Evolutionary conservation across 2,888 invertebrate species (phyloP).

Genomic region (Caenorhabditis japonica): DNA sequence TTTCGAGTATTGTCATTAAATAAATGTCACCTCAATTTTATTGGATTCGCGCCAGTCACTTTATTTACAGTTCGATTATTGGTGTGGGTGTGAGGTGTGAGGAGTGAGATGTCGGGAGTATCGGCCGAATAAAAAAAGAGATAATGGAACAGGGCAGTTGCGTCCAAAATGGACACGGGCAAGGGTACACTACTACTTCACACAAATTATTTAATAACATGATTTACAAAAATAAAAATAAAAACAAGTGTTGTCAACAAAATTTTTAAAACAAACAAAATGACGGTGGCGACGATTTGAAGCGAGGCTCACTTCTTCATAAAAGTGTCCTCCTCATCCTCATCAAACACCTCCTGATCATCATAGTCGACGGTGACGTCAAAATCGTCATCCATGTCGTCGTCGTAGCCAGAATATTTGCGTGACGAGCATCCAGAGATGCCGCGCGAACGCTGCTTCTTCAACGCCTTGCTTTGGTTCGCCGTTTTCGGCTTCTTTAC

Average conservation of each 20-base stretch:
- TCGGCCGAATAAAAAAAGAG: slow-evolving; percentile 9
- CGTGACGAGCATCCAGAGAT: slow-evolving; percentile 48
- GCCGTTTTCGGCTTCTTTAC: slow-evolving; percentile 35
- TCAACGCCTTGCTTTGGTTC: slow-evolving; percentile 43
- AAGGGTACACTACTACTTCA: slow-evolving; percentile 31
- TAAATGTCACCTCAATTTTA: no score
- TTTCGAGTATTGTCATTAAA: background rate
- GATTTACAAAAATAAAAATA: slow-evolving; percentile 4
- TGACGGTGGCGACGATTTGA: slow-evolving; percentile 11
- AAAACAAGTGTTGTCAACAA: background rate
- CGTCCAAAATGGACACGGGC: slow-evolving; percentile 3
- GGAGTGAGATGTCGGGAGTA: slow-evolving; percentile 16
- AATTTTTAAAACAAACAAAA: no score
- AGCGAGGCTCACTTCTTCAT: slow-evolving; percentile 9
- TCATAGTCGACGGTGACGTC: slow-evolving; percentile 12
- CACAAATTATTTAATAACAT: slow-evolving; percentile 17
- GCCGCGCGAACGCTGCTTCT: slow-evolving; percentile 49
- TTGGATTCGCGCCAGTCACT: slow-evolving; percentile 24
- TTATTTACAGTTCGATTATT: slow-evolving; percentile 25
- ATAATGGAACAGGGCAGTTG: slow-evolving; percentile 12
- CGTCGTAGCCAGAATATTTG: slow-evolving; percentile 40
- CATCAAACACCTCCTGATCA: slow-evolving; percentile 31
- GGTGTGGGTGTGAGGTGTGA: slow-evolving; percentile 10
- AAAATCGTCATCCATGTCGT: slow-evolving; percentile 29
- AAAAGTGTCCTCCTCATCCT: slow-evolving; percentile 28